Base-by-base conservation (phyloP, 2,888 invertebrate species). In the Drosophila leonis region DNA sequence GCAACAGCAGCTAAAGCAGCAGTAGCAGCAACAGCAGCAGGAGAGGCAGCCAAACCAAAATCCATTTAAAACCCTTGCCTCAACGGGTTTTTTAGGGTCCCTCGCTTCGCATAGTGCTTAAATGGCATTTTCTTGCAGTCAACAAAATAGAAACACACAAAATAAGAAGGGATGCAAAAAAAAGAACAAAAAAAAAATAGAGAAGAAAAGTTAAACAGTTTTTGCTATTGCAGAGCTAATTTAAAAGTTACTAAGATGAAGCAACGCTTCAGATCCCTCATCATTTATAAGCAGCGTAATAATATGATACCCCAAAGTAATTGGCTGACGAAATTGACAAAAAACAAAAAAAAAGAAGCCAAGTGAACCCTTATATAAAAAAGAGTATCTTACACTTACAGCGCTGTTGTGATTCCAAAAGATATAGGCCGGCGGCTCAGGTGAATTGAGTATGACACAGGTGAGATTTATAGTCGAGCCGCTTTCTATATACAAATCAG, bases 341-440 rank as follows among this genome's bases (percentile, higher is more conserved):
- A 55, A n/a, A n/a, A n/a, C n/a, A n/a, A n/a, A n/a, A n/a, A n/a
- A n/a, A n/a, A 63, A 13, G 20, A 52, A 35, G 2, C 31, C 35
- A 35, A 24, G 51, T 24, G 27, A 37, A 29, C n/a, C 46, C 27
- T 1, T 4, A 41, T 56, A 56, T 42, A 42, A 31, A 10, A 27
- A 33, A 55, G 56, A 20, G 31, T 33, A 33, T 41, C 44, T 55
- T 60, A 37, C 81, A 95, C 96, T 96, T 94, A 98, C 98, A 93
- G 96, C 97, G 93, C 97, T 96, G 94, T 98, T 97, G 94, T 98
- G 98, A 94, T 98, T 97, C 98, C 98, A 98, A 93, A 97, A 97
- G 92, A 98, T 98, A 93, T 97, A 98, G 65, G 97, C 97, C 46
- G 98, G 98, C 70, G 98, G 97, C 92, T 98, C 98, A 27, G 98